phyloP scores from a whole-genome alignment of 2,888 invertebrate species.

The Tetropium fuscum region DNA sequence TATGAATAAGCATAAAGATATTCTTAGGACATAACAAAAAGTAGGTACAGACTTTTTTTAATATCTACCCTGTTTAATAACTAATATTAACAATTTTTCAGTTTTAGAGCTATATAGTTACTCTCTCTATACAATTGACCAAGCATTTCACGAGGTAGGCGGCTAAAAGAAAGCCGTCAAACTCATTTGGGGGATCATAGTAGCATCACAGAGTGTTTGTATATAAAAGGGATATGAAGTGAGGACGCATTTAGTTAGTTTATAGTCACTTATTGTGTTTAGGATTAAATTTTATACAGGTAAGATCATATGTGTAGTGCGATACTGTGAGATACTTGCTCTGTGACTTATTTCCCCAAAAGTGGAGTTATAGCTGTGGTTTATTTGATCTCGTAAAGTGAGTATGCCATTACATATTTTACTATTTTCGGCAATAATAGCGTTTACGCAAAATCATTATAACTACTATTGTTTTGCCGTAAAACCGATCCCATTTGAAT shows the following conservation, averaged over 20 bases:
- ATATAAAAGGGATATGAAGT: constrained; percentile 27
- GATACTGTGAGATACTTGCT: too few relatives aligned
- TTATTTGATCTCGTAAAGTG: too few relatives aligned
- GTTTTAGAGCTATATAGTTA: constrained; percentile 3
- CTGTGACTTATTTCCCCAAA: too few relatives aligned
- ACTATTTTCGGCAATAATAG: too few relatives aligned
- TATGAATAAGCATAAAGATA: too few relatives aligned
- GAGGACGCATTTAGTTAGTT: constrained; percentile 27
- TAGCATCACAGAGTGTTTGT: constrained; percentile 21
- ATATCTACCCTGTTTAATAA: not conserved
- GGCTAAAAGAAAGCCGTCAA: constrained; percentile 20
- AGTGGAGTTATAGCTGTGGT: too few relatives aligned
- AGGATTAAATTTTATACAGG: constrained; percentile 17
- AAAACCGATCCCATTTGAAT: too few relatives aligned
- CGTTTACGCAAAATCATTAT: too few relatives aligned
- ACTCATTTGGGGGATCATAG: constrained; percentile 20
- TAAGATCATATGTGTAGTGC: constrained; percentile 12
- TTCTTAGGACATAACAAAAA: too few relatives aligned
- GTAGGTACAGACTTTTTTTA: not conserved
- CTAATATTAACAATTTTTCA: not conserved
- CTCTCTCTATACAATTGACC: constrained; percentile 21
- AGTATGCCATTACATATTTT: too few relatives aligned
- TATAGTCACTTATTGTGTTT: constrained; percentile 20
- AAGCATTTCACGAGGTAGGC: constrained; percentile 2
- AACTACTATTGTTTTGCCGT: too few relatives aligned